A percentile compares a stretch with the other conserved stretches of the same genome.
phyloP scores from a whole-genome alignment of 2,888 invertebrate genomes.

The Gibbula magus region DNA sequence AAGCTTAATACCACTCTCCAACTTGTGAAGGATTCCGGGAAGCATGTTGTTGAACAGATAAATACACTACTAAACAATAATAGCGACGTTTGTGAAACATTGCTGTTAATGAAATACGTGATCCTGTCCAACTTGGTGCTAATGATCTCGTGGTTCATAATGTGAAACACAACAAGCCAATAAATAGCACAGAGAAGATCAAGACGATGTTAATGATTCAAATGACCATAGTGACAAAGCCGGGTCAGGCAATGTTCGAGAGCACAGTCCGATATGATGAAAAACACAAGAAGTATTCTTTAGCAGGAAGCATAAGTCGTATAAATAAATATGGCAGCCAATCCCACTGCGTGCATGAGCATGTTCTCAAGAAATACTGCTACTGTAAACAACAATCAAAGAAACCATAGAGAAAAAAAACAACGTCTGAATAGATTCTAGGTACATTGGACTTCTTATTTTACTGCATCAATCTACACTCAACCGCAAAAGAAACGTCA shows the following conservation, averaged over 20 bases:
- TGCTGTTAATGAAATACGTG: not conserved
- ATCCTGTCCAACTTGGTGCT: not conserved
- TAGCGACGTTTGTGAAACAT: not conserved
- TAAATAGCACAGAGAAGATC: not conserved
- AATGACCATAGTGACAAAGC: conserved; percentile 12
- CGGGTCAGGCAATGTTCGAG: conserved; percentile 21
- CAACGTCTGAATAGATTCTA: too few species aligned
- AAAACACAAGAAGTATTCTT: not conserved
- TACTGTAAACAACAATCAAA: not conserved
- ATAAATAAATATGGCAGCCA: not conserved
- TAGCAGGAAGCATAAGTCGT: not conserved
- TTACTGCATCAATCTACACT: too few species aligned
- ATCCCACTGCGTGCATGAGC: not conserved
- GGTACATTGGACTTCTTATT: too few species aligned
- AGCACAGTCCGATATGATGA: conserved; percentile 25
- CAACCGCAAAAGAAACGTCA: too few species aligned
- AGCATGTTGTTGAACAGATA: conserved; percentile 7
- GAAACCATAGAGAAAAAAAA: too few species aligned
- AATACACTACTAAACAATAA: not conserved
- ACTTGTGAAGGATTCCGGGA: not conserved
- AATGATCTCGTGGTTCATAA: not conserved
- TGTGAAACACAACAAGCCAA: not conserved
- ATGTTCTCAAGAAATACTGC: not conserved
- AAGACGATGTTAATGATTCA: not conserved
- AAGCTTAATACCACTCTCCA: not conserved